phyloP scores from a whole-genome alignment of 2,888 invertebrate genomes.

The Leucania comma region DNA sequence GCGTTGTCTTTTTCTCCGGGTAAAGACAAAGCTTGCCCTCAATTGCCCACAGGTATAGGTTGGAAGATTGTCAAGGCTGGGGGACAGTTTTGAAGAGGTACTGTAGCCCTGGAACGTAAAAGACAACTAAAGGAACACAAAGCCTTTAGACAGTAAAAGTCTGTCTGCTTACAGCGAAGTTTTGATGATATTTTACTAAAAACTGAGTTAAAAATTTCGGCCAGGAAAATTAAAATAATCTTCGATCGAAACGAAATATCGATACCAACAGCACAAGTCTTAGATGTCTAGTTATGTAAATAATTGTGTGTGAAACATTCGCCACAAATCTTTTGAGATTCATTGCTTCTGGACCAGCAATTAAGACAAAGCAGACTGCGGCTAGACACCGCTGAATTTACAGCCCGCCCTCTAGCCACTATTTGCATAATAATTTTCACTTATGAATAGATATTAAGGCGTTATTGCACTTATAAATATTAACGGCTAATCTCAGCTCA shows the following conservation, averaged over 20 bases:
- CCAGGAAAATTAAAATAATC: fast-evolving
- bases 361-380: slow-evolving; percentile 74
- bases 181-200: too few relatives aligned
- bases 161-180: too few relatives aligned
- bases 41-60: too few relatives aligned
- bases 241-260: slow-evolving; percentile 1
- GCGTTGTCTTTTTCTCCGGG: too few relatives aligned
- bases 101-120: too few relatives aligned
- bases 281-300: slow-evolving; percentile 47
- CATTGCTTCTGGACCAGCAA: slow-evolving; percentile 73
- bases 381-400: slow-evolving; percentile 79
- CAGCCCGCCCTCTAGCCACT: slow-evolving; percentile 83
- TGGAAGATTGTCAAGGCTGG: too few relatives aligned
- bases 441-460: slow-evolving; percentile 90
- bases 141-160: too few relatives aligned
- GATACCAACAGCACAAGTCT: slow-evolving; percentile 19
- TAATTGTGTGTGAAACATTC: slow-evolving; percentile 48
- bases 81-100: too few relatives aligned
- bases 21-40: too few relatives aligned
- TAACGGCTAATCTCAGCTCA: slow-evolving; percentile 79
- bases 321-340: slow-evolving; percentile 61
- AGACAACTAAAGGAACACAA: too few relatives aligned
- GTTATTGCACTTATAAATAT: slow-evolving; percentile 90
- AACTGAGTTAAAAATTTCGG: too few relatives aligned
- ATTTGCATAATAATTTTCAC: slow-evolving; percentile 91